Conservation (phyloP, 1,140 invertebrate species). For the Drosophila ohnishii region DNA sequence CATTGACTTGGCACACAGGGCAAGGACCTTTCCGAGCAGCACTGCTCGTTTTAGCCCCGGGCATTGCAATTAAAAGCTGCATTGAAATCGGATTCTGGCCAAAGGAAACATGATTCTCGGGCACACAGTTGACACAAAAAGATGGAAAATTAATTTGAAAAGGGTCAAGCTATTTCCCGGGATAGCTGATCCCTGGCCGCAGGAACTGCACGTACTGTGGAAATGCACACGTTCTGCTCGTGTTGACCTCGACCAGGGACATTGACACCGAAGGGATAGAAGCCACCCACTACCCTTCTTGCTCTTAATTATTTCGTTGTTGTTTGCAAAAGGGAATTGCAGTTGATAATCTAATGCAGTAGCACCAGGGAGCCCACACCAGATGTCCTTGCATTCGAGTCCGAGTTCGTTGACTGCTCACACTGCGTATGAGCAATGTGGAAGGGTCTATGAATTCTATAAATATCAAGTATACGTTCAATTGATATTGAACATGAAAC, state of each 20-base stretch:
- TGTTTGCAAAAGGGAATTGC: slow-evolving; percentile 30
- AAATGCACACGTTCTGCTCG: slow-evolving; percentile 33
- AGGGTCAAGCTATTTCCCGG: slow-evolving; percentile 6
- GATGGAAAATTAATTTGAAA: slow-evolving; percentile 41
- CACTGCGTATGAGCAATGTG: slow-evolving; percentile 30
- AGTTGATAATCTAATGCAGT: slow-evolving; percentile 34
- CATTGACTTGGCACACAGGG: slow-evolving; percentile 23
- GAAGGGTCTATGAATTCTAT: not conserved
- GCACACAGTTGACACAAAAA: slow-evolving; percentile 10
- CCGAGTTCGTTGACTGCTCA: slow-evolving; percentile 27
- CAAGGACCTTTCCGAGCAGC: slow-evolving; percentile 42
- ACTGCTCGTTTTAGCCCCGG: not conserved
- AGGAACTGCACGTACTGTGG: slow-evolving; percentile 28
- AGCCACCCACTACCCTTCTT: not conserved
- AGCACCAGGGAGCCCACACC: not conserved
- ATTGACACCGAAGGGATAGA: slow-evolving; percentile 20
- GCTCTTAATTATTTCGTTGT: slow-evolving; percentile 32
- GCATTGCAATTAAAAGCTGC: slow-evolving; percentile 57
- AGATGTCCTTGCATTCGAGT: slow-evolving; percentile 3
- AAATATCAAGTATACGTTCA: not conserved
- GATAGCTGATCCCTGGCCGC: slow-evolving; percentile 4
- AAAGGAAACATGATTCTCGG: not conserved
- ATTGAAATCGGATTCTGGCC: slow-evolving; percentile 40
- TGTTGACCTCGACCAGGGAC: slow-evolving; percentile 25
- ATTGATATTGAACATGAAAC: not conserved